A percentile compares a stretch with the other conserved stretches of the same genome.
Evolutionary conservation across 2,888 invertebrate genomes (phyloP).

Genomic region (Phyto melanocephala): DNA sequence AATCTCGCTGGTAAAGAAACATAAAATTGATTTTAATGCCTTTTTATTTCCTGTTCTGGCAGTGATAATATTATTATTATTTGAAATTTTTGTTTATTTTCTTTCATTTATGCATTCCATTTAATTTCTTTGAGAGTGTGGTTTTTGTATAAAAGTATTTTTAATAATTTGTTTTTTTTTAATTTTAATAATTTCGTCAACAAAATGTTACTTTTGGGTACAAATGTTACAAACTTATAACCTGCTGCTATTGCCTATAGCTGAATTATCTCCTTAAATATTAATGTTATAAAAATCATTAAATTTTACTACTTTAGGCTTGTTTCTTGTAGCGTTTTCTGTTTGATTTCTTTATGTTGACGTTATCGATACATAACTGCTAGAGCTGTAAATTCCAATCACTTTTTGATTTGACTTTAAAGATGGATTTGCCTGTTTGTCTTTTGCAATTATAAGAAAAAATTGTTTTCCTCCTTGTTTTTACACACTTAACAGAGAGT

Average conservation of each 20-base stretch:
- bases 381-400: no score
- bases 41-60: slow-evolving; percentile 12
- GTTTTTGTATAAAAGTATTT: neutral
- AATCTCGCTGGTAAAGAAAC: slow-evolving; percentile 2
- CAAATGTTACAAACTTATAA: neutral
- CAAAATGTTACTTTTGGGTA: neutral
- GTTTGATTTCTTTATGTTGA: neutral
- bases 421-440: no score
- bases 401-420: no score
- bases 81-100: neutral
- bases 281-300: neutral
- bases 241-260: neutral
- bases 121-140: neutral
- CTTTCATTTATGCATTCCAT: neutral
- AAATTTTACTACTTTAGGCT: slow-evolving; percentile 12
- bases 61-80: slow-evolving; percentile 18
- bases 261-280: neutral
- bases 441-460: no score
- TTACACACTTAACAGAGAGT: no score
- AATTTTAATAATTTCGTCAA: neutral
- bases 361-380: no score
- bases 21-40: slow-evolving; percentile 42
- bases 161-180: neutral
- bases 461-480: no score
- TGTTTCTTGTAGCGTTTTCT: neutral